A percentile compares a stretch with the other conserved stretches of the same genome.
Conservation (phyloP, 2,113 vertebrate genomes). For the Etheostoma spectabile region DNA sequence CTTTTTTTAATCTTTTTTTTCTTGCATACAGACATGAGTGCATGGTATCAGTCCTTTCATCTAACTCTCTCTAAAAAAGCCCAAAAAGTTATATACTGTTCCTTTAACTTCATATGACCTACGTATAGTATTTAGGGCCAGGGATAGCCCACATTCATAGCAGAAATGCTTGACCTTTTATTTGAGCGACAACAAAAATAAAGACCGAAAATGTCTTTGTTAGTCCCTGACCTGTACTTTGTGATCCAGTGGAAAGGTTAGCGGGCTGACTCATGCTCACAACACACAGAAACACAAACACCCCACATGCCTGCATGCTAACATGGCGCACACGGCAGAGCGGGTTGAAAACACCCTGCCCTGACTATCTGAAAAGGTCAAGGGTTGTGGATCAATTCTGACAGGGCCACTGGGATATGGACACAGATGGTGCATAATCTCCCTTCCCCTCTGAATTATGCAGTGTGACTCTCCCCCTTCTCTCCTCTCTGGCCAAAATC, state of each 20-base stretch:
- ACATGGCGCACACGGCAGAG: slow-evolving; percentile 32
- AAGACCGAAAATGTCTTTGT: slow-evolving; percentile 36
- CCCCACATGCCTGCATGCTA: slow-evolving; percentile 52
- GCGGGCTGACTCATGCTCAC: slow-evolving; percentile 65
- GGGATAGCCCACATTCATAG: slow-evolving; percentile 1
- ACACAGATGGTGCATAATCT: slow-evolving; percentile 79
- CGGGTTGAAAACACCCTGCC: slow-evolving; percentile 40
- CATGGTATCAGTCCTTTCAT: background rate
- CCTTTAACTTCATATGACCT: background rate
- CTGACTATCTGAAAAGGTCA: slow-evolving; percentile 70
- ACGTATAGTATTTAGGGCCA: background rate
- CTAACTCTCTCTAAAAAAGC: background rate
- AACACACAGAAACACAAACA: slow-evolving; percentile 59
- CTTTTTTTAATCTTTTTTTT: background rate
- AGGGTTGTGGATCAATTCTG: slow-evolving; percentile 78
- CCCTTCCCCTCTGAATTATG: slow-evolving; percentile 75
- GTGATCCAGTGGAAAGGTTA: slow-evolving; percentile 71
- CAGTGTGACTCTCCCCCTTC: slow-evolving; percentile 36
- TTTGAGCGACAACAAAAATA: slow-evolving; percentile 49
- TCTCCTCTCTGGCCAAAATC: slow-evolving; percentile 48
- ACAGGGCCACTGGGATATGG: slow-evolving; percentile 72
- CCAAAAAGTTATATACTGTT: background rate
- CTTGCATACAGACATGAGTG: background rate
- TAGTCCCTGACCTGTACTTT: slow-evolving; percentile 56
- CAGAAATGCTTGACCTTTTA: slow-evolving; percentile 65